These are phyloP conservation scores for Ypsolopha sequella DNA, from an alignment of 2,888 invertebrate species.

Conservation along the genomic window DNA sequence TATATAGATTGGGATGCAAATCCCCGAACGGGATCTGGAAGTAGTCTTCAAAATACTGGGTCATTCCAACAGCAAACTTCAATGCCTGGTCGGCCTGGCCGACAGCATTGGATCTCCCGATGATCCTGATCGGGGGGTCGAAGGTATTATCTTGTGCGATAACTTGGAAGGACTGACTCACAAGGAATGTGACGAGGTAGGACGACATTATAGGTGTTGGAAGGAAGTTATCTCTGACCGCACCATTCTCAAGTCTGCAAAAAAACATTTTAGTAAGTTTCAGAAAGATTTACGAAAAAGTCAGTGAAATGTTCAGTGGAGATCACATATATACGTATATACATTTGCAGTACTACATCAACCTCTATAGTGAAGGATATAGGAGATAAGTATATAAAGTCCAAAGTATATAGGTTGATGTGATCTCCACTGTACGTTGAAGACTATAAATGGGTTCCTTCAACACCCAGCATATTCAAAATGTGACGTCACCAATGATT, in stretches of 20 bases:
- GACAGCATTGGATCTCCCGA: conserved; percentile 50
- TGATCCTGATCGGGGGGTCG: conserved; percentile 46
- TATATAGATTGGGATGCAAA: conserved; percentile 40
- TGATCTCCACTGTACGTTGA: too few relatives aligned
- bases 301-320: background rate
- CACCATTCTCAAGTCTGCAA: conserved; percentile 22
- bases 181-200: conserved; percentile 87
- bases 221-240: conserved; percentile 44
- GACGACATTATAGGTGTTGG: conserved; percentile 81
- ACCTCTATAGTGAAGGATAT: too few relatives aligned
- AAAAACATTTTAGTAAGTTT: conserved; percentile 9
- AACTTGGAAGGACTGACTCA: conserved; percentile 62
- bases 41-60: conserved; percentile 44
- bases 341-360: too few relatives aligned
- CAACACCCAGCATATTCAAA: too few relatives aligned
- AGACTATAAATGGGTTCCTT: too few relatives aligned
- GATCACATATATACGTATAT: too few relatives aligned
- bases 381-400: too few relatives aligned
- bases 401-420: too few relatives aligned
- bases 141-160: conserved; percentile 41
- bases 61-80: conserved; percentile 45
- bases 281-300: background rate
- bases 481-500: too few relatives aligned
- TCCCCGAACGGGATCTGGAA: conserved; percentile 43
- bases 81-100: conserved; percentile 19